phyloP scores from a whole-genome alignment of 2,888 invertebrate species.

The Trachelus iudaicus region DNA sequence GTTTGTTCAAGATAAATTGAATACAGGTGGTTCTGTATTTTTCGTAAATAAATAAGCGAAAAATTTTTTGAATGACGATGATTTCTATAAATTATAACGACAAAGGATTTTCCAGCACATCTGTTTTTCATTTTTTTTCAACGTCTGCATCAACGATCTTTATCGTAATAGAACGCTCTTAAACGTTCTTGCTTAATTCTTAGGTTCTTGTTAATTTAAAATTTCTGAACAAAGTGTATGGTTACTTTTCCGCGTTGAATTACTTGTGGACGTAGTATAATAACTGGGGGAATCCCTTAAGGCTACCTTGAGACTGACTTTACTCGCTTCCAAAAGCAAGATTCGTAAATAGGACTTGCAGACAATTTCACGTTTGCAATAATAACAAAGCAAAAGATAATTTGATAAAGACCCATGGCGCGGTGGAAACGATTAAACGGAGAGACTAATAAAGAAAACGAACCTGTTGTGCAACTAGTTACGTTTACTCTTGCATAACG shows the following conservation, averaged over 20 bases:
- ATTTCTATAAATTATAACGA: background rate
- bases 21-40: background rate
- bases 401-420: conserved; percentile 48
- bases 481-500: background rate
- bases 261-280: background rate
- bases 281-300: background rate
- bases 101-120: background rate
- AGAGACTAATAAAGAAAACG: conserved; percentile 42
- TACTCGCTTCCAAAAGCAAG: too few species aligned
- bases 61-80: background rate
- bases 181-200: background rate
- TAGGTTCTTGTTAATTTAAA: background rate
- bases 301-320: background rate
- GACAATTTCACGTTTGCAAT: background rate
- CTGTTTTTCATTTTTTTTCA: background rate
- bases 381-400: conserved; percentile 36
- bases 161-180: background rate
- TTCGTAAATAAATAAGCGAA: background rate
- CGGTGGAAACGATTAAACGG: conserved; percentile 52
- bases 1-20: background rate
- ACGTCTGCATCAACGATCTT: background rate
- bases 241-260: background rate
- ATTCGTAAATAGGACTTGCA: too few species aligned
- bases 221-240: background rate
- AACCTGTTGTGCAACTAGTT: conserved; percentile 50